Conservation (phyloP, 1,140 invertebrate species). For the Halesus radiatus region DNA sequence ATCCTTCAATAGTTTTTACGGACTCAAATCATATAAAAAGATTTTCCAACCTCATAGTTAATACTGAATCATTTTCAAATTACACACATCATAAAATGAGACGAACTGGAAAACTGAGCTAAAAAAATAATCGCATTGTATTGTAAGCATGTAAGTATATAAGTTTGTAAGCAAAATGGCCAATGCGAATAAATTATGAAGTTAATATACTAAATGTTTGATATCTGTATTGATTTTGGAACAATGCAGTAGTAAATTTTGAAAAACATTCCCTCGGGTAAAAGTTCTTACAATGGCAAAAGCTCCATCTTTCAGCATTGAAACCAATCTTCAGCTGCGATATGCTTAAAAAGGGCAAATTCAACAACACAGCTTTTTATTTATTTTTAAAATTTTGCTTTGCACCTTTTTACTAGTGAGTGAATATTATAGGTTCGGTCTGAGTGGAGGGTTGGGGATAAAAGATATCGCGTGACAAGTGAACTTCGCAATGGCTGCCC, state of each 20-base stretch:
- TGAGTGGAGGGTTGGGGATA: background rate
- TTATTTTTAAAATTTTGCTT: background rate
- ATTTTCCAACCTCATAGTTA: too few species aligned
- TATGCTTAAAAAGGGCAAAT: too few species aligned
- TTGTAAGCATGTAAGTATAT: background rate
- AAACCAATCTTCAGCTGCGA: too few species aligned
- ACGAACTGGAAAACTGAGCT: too few species aligned
- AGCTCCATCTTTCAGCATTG: background rate
- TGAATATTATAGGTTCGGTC: background rate
- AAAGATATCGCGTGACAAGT: constrained; percentile 17
- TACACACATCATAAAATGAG: too few species aligned
- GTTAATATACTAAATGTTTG: constrained; percentile 1
- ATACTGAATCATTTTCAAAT: too few species aligned
- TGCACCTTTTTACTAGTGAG: background rate
- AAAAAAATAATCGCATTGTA: too few species aligned
- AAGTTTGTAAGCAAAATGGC: background rate
- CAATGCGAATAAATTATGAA: background rate
- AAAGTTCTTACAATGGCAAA: constrained; percentile 27
- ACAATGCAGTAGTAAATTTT: constrained; percentile 32
- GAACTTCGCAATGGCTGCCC: constrained; percentile 13
- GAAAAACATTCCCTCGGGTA: constrained; percentile 22
- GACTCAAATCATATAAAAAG: too few species aligned
- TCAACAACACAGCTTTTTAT: too few species aligned
- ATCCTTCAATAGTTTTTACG: too few species aligned
- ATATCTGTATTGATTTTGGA: constrained; percentile 28